phyloP scores from a whole-genome alignment of 2,797 vertebrate genomes.

The Acropternis orthonyx region DNA sequence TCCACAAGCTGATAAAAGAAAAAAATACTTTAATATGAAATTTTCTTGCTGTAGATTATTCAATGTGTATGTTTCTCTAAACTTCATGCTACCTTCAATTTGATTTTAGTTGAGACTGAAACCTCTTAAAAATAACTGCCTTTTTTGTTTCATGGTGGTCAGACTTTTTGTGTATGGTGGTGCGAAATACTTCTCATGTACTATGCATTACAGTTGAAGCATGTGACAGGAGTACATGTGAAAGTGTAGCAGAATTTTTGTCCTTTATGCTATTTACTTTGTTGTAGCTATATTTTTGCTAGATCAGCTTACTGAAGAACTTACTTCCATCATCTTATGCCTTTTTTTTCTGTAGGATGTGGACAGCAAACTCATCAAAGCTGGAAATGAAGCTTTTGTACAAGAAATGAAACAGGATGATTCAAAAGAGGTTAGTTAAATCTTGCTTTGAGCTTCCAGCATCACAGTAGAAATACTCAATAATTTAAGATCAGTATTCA shows the following conservation, averaged over 20 bases:
- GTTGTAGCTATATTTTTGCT: neutral
- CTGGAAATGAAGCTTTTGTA: conserved; percentile 55
- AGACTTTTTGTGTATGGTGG: neutral
- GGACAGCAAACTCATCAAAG: conserved; percentile 46
- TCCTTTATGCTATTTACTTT: neutral
- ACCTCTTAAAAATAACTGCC: neutral
- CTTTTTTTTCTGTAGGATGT: conserved; percentile 65
- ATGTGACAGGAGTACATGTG: neutral
- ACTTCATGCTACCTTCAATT: neutral
- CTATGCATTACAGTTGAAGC: neutral
- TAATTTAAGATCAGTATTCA: neutral
- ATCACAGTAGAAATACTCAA: neutral
- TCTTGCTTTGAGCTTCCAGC: neutral
- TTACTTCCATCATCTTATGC: neutral
- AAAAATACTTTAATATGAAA: neutral
- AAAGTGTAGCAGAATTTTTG: neutral
- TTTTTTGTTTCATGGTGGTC: neutral
- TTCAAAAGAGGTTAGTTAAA: conserved; percentile 79
- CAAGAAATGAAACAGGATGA: conserved; percentile 78
- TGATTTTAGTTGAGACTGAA: neutral
- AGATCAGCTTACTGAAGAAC: neutral
- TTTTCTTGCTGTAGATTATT: neutral
- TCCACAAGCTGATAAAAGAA: no score
- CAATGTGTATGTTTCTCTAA: neutral
- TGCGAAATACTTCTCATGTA: neutral